These are phyloP conservation scores for Arremon brunneinucha DNA, from an alignment of 2,797 vertebrate species.

Conservation along the genomic window DNA sequence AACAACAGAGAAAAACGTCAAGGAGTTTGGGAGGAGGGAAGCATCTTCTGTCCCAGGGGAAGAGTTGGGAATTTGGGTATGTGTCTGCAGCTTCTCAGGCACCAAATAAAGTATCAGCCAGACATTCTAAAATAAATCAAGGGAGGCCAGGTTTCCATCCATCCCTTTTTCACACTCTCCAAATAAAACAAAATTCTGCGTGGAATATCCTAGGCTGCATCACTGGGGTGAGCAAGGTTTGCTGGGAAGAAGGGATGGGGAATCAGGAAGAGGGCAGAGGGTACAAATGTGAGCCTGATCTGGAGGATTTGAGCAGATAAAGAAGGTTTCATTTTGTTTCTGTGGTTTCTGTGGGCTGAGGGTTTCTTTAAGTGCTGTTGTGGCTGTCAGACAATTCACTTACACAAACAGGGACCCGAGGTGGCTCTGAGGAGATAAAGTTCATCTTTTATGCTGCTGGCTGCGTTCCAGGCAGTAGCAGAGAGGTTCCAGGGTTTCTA, in stretches of 20 bases:
- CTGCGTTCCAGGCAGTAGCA: not conserved
- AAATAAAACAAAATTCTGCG: rapidly evolving
- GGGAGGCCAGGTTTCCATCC: not conserved
- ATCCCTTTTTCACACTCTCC: not conserved
- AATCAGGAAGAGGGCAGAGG: not conserved
- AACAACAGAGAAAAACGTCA: not conserved
- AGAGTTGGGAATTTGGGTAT: not conserved
- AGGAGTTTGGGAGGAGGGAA: not conserved
- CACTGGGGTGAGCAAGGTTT: rapidly evolving
- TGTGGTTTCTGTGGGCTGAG: not conserved
- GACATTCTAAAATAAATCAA: not conserved
- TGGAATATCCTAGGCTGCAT: not conserved
- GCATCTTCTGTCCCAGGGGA: not conserved
- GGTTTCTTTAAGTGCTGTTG: not conserved
- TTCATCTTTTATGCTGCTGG: not conserved
- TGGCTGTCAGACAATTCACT: not conserved
- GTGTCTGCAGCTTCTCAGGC: not conserved
- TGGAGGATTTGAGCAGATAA: not conserved
- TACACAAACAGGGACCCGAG: not conserved
- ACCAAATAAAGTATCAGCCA: not conserved
- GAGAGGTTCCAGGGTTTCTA: not conserved
- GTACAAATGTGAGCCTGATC: not conserved
- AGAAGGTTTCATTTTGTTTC: not conserved
- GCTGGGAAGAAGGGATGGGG: not conserved
- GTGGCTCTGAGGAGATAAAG: not conserved